phyloP scores from a whole-genome alignment of 2,888 invertebrate species.

The Melieria omissa region DNA sequence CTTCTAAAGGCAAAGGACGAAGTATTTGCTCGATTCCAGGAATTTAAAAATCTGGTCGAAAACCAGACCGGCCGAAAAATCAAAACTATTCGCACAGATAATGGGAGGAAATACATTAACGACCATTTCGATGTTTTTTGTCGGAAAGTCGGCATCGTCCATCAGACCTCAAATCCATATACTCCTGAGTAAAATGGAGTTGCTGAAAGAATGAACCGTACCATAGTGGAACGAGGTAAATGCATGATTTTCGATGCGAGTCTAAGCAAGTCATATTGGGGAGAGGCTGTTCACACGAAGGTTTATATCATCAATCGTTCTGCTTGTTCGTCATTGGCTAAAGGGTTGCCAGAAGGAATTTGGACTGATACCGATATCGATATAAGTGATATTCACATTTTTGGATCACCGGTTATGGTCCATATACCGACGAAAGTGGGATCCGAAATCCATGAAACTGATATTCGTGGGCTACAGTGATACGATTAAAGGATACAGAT shows the following conservation, averaged over 20 bases:
- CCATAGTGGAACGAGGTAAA: background rate
- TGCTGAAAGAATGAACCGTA: background rate
- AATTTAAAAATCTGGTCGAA: background rate
- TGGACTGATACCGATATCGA: background rate
- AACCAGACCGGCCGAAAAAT: background rate
- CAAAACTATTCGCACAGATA: background rate
- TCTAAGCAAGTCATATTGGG: constrained; percentile 3
- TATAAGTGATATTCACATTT: background rate
- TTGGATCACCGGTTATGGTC: background rate
- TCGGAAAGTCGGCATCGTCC: constrained; percentile 6
- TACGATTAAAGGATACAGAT: constrained; percentile 6
- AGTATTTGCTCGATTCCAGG: background rate
- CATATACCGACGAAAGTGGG: background rate
- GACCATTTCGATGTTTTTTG: constrained; percentile 8
- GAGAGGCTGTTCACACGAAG: background rate
- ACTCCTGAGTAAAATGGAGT: constrained; percentile 1
- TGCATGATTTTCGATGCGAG: background rate
- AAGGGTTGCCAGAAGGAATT: background rate
- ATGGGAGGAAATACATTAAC: background rate
- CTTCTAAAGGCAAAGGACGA: background rate
- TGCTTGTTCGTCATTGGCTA: too few species aligned
- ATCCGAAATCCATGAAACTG: constrained; percentile 4
- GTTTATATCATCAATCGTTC: background rate
- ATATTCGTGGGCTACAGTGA: constrained; percentile 16
- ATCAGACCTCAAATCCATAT: constrained; percentile 5